A percentile compares a stretch with the other conserved stretches of the same genome.
Conservation (phyloP, 2,113 vertebrate genomes). For the Sus scrofa region DNA sequence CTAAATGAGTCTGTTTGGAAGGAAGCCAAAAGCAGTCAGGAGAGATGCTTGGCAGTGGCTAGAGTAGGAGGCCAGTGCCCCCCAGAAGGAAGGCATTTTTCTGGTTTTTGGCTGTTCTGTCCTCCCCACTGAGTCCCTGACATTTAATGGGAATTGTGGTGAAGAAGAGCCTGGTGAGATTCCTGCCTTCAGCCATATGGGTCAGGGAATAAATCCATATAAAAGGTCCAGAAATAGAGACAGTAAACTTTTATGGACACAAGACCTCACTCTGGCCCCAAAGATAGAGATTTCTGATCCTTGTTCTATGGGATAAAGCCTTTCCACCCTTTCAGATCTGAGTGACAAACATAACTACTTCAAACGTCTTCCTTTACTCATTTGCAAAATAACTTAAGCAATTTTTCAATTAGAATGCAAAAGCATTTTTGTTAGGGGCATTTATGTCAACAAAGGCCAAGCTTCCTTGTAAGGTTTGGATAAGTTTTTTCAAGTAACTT, state of each 20-base stretch:
- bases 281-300: neutral
- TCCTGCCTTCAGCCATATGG: neutral
- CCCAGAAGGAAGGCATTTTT: neutral
- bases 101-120: neutral
- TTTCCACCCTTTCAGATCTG: neutral
- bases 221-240: neutral
- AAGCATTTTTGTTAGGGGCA: neutral
- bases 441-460: neutral
- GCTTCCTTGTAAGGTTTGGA: neutral
- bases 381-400: slow-evolving; percentile 24
- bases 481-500: neutral
- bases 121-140: neutral
- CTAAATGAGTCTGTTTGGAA: neutral
- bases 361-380: neutral
- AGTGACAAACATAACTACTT: neutral
- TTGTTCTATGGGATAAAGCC: neutral
- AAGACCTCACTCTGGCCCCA: neutral
- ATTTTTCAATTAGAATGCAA: neutral
- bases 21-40: neutral
- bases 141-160: neutral
- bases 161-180: neutral
- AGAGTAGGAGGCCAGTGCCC: accelerated
- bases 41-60: neutral
- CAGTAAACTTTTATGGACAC: neutral
- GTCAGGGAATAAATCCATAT: too few relatives aligned